Percentiles rank a stretch among this genome's conserved stretches.
Evolutionary conservation across 1,140 invertebrate genomes (phyloP).

Genomic region (Acromyrmex charruanus): DNA sequence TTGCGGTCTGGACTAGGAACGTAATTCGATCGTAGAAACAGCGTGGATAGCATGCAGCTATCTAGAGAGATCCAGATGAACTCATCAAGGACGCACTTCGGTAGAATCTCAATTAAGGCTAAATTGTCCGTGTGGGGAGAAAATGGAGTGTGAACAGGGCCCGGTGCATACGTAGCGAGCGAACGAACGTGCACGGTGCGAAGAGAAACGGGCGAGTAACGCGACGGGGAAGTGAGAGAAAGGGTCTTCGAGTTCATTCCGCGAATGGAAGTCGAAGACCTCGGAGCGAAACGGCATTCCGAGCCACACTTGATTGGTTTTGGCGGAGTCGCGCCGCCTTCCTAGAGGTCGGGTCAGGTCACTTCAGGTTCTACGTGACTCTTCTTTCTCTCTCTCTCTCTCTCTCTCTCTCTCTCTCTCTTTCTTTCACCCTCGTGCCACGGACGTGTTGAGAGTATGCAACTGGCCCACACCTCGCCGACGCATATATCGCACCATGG

Average conservation of each 20-base stretch:
- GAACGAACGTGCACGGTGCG: slow-evolving; percentile 14
- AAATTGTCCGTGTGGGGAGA: slow-evolving; percentile 66
- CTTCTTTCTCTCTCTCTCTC: slow-evolving; percentile 16
- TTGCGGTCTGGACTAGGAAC: background rate
- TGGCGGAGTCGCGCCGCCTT: slow-evolving; percentile 74
- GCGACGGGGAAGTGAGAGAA: slow-evolving; percentile 58
- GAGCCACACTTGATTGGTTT: slow-evolving; percentile 80
- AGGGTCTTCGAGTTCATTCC: slow-evolving; percentile 69
- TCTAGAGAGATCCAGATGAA: slow-evolving; percentile 64
- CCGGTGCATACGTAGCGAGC: slow-evolving; percentile 20
- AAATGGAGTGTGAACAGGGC: slow-evolving; percentile 71
- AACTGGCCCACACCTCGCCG: slow-evolving; percentile 50
- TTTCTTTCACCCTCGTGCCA: background rate
- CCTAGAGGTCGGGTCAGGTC: slow-evolving; percentile 73
- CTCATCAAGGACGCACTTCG: slow-evolving; percentile 74
- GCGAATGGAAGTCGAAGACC: slow-evolving; percentile 75
- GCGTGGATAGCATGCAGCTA: background rate
- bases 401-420: slow-evolving; percentile 4
- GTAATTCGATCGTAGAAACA: slow-evolving; percentile 15
- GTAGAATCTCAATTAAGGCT: slow-evolving; percentile 76
- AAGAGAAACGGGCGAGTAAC: slow-evolving; percentile 9
- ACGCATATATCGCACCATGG: slow-evolving; percentile 35
- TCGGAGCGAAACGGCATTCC: slow-evolving; percentile 77
- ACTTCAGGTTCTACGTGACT: slow-evolving; percentile 69
- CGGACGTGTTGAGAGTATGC: slow-evolving; percentile 40